Evolutionary conservation across 53 echinoderm and acorn worm genomes (phyloP), one percentile per base, ranked within the genome.

Genomic region (Arbacia lixula): DNA sequence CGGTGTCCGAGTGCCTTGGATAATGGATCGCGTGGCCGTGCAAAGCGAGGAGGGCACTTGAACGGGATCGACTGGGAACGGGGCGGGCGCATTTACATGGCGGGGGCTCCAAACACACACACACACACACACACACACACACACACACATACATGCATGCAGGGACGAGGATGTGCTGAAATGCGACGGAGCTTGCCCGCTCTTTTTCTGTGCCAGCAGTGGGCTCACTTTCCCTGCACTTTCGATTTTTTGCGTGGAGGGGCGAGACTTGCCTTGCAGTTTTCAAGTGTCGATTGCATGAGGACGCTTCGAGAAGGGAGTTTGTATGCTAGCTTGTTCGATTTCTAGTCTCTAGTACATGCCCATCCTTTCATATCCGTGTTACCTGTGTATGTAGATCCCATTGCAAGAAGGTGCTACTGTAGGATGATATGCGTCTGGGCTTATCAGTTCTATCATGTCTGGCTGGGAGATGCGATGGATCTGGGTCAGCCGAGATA

Each of bases 161-260:
- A 8, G 49, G 49, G 49, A 10, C 49, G 9, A 46, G 9, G 49
- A 8, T 14, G 14, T n/a, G n/a, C n/a, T n/a, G n/a, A n/a, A n/a
- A n/a, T n/a, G n/a, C n/a, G n/a, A n/a, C n/a, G n/a, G n/a, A n/a
- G n/a, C 58, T 57, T 20, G 5, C 5, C 58, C n/a, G 9, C 32
- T 74, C 17, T 53, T 33, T 27, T 34, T 34, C 53, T 20, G 1
- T 6, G 12, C 37, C 22, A 20, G 43, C 39, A 77, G 32, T 43
- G 62, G 82, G 63, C 62, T 50, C 82, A 61, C 42, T 63, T 30
- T 40, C 8, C 10, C 62, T 81, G 64, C 50, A 81, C 82, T 81
- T 81, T 81, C 64, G 82, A 81, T 81, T 63, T 41, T 61, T 64
- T 33, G n/a, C n/a, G 63, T 81, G 10, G 46, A 81, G 82, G n/a